These are phyloP conservation scores for Lagopus muta DNA, from an alignment of 2,113 vertebrate genomes.

Conservation along the genomic window DNA sequence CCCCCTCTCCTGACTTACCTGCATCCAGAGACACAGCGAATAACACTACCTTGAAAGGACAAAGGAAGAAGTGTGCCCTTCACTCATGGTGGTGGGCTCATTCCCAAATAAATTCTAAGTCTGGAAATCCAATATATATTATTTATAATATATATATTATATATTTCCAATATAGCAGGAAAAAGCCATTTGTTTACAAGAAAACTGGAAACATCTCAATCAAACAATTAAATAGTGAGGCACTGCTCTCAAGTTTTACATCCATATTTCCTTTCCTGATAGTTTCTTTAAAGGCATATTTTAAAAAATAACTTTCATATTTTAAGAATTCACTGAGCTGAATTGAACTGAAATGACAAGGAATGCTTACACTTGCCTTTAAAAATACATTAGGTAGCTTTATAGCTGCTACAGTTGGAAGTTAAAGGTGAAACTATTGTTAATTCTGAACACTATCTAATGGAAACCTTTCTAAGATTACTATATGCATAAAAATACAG, in stretches of 20 bases:
- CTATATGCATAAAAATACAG: neutral
- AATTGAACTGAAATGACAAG: neutral
- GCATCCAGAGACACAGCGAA: neutral
- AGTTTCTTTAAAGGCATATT: neutral
- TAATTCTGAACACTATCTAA: neutral
- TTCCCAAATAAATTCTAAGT: neutral
- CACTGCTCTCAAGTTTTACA: neutral
- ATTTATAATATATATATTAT: too few species aligned
- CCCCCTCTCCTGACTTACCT: neutral
- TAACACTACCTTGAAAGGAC: neutral
- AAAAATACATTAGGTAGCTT: neutral
- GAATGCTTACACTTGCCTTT: neutral
- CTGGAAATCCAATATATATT: neutral
- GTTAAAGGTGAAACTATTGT: neutral
- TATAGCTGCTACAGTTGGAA: neutral
- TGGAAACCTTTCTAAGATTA: neutral
- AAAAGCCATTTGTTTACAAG: neutral
- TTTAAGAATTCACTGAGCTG: neutral
- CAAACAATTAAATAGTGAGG: neutral
- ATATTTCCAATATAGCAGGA: neutral
- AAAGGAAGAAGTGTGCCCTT: neutral
- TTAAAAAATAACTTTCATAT: neutral
- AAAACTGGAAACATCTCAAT: neutral
- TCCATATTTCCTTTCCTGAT: neutral
- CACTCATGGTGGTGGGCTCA: neutral